Conservation (phyloP, 2,113 vertebrate species). For the Chaenocephalus aceratus region DNA sequence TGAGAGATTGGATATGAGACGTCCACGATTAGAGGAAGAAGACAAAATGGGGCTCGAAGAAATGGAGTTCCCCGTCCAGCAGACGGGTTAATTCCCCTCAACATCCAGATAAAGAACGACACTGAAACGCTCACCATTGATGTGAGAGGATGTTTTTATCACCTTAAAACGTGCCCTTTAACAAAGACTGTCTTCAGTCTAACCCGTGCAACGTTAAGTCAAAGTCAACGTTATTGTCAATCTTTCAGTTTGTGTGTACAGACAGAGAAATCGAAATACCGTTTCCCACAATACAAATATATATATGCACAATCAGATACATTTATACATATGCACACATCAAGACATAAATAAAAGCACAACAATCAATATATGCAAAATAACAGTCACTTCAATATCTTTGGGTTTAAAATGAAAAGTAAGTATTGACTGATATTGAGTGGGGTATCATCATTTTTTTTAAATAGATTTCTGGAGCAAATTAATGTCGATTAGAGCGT, state of each 20-base stretch:
- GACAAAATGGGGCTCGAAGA: neutral
- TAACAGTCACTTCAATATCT: no score
- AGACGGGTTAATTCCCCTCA: constrained; percentile 67
- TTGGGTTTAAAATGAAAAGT: neutral
- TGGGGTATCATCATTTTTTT: no score
- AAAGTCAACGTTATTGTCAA: no score
- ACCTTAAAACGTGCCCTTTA: neutral
- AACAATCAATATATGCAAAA: no score
- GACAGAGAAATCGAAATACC: no score
- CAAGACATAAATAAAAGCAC: no score
- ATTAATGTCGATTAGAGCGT: neutral
- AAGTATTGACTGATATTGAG: constrained; percentile 18
- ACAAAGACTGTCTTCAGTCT: neutral
- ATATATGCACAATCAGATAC: no score
- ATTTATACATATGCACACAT: no score
- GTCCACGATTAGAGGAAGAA: no score
- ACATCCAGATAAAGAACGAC: constrained; percentile 43
- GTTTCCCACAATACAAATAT: no score
- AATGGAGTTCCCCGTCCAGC: constrained; percentile 56
- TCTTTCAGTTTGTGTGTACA: no score
- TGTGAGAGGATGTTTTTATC: constrained; percentile 16
- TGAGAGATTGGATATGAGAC: fast-evolving
- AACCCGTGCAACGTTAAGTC: no score
- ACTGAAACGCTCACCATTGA: constrained; percentile 58
- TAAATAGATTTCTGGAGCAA: neutral